phyloP scores from a whole-genome alignment of 2,797 vertebrate species.

The Dallia pectoralis region DNA sequence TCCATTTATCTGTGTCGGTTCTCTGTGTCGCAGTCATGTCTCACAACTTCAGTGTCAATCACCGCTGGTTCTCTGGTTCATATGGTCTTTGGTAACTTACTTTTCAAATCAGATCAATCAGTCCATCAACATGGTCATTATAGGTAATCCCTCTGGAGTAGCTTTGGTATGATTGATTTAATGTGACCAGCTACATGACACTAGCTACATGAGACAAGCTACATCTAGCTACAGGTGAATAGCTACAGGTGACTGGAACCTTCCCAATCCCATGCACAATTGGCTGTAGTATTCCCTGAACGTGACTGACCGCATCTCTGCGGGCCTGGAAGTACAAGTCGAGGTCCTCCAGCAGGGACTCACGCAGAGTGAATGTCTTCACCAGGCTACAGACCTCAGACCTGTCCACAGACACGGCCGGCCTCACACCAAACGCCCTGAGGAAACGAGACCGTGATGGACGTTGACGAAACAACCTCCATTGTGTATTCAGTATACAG shows the following conservation, averaged over 20 bases:
- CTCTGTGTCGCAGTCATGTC: conserved; percentile 25
- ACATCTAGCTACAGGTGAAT: no score
- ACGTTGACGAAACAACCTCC: background rate
- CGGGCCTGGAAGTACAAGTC: conserved; percentile 67
- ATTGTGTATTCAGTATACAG: background rate
- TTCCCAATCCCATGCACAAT: background rate
- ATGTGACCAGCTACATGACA: background rate
- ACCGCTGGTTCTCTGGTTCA: conserved; percentile 42
- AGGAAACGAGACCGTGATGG: conserved; percentile 21
- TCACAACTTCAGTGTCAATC: conserved; percentile 61
- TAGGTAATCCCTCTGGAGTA: background rate
- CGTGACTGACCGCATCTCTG: conserved; percentile 77
- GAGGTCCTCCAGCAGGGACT: conserved; percentile 77
- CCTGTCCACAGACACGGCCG: conserved; percentile 68
- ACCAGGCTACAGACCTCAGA: conserved; percentile 72
- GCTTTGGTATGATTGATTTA: background rate
- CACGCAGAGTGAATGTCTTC: conserved; percentile 61
- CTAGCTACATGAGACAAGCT: no score
- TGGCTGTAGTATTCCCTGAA: background rate
- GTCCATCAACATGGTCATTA: background rate
- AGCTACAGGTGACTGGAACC: background rate
- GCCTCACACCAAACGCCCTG: conserved; percentile 81
- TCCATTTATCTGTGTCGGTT: conserved; percentile 51
- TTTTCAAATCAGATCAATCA: background rate
- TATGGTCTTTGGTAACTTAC: conserved; percentile 19